Base-by-base conservation (phyloP, 2,113 vertebrate genomes). In the Talpa occidentalis region DNA sequence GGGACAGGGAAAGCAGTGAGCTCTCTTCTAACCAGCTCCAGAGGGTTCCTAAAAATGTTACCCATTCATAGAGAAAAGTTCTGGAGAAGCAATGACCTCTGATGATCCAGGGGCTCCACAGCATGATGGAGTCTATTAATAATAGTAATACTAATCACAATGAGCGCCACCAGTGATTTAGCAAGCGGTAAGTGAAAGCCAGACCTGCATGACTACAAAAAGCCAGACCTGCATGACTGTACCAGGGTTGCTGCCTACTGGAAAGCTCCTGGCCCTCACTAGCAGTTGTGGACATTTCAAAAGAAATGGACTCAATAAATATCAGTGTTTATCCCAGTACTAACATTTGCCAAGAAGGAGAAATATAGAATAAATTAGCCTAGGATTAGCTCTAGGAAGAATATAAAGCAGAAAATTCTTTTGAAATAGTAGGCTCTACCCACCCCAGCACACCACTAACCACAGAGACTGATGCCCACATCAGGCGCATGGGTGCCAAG, bases 291-390 rank as follows among this genome's bases (percentile, higher is more conserved):
- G 32, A 28, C n/a, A n/a, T 90, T 59, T 85, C 10, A 90, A 69
- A 30, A 88, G 47, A 80, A 95, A 81, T n/a, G 47, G 15, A 52
- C 21, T 37, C 83, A 60, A 54, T 78, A 78, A 88, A n/a, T 49
- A 21, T 62, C n/a, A 93, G 6, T 72, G 83, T 84, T 60, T 87
- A 52, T 54, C 7, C 35, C 42, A 70, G 35, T 16, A 87, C 40
- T 62, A 90, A 92, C 42, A 81, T 84, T 93, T 93, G 22, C 78
- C 49, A 87, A 83, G 6, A 47, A 26, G 37, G 42, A n/a, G 70
- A 79, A 54, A 60, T 3, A 14, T 5, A n/a, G n/a, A 59, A 67
- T 60, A 64, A 89, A 77, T 47, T 21, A 30, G 66, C 17, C 32
- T 40, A 76, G 37, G 47, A 69, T 44, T 47, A 84, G 14, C 14